Evolutionary conservation across 2,797 vertebrate genomes (phyloP).

Genomic region (Hyperoplus immaculatus): DNA sequence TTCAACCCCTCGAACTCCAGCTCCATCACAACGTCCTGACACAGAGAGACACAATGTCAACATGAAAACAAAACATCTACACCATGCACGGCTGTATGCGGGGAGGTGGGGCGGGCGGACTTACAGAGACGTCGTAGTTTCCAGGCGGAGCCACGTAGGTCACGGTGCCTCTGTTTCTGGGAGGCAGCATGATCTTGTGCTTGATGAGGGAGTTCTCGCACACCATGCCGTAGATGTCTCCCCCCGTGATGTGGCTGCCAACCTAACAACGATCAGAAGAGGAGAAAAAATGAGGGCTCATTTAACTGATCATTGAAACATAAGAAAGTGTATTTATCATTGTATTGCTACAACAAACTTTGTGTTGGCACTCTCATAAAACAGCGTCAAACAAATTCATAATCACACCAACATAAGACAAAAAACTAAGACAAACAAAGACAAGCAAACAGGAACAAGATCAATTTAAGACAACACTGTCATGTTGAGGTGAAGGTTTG

Average conservation of each 20-base stretch:
- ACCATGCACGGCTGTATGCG: not conserved
- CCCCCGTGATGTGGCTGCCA: conserved; percentile 95
- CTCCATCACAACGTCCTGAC: conserved; percentile 95
- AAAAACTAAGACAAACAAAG: too few species aligned
- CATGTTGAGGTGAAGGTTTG: too few species aligned
- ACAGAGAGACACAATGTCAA: conserved; percentile 19
- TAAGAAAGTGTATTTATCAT: not conserved
- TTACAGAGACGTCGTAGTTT: conserved; percentile 93
- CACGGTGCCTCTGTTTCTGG: conserved; percentile 93
- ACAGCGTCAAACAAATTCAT: too few species aligned
- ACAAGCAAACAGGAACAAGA: too few species aligned
- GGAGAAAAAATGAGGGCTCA: too few species aligned
- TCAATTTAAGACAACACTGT: too few species aligned
- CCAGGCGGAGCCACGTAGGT: conserved; percentile 95
- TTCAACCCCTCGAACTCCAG: conserved; percentile 96
- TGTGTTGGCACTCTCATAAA: too few species aligned
- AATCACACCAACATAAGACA: too few species aligned
- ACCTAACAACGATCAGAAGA: conserved; percentile 64
- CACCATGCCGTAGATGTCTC: conserved; percentile 89
- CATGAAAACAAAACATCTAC: not conserved
- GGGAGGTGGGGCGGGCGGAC: conserved; percentile 67
- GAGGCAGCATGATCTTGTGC: conserved; percentile 98
- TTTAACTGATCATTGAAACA: not conserved
- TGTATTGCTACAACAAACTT: too few species aligned
- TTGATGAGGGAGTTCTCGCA: conserved; percentile 95